Percentiles rank a stretch among this genome's conserved stretches.
Evolutionary conservation across 2,113 vertebrate species (phyloP).

Genomic region (Tinamus guttatus): DNA sequence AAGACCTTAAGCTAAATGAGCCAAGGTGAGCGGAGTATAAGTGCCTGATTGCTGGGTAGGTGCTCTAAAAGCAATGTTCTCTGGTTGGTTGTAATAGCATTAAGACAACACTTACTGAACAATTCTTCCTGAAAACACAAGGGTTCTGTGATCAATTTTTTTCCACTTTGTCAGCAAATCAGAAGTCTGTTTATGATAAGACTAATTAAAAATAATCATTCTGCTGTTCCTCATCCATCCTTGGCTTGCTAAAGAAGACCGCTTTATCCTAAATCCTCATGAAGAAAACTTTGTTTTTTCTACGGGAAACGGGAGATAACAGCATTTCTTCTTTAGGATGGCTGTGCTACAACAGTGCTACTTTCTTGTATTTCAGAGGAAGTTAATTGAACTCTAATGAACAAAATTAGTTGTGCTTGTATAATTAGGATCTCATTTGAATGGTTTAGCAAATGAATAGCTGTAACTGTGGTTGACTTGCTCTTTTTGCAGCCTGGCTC

Average conservation of each 20-base stretch:
- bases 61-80: background rate
- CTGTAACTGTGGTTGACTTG: conserved; percentile 35
- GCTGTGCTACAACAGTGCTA: conserved; percentile 50
- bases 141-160: conserved; percentile 12
- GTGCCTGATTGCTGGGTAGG: background rate
- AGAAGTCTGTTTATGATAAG: conserved; percentile 24
- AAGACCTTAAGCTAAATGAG: background rate
- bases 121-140: background rate
- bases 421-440: conserved; percentile 66
- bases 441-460: conserved; percentile 55
- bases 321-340: conserved; percentile 66
- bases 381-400: conserved; percentile 74
- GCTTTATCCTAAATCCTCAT: conserved; percentile 38
- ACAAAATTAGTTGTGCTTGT: conserved; percentile 69
- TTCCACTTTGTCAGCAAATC: conserved; percentile 50
- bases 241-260: conserved; percentile 43
- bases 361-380: conserved; percentile 67
- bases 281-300: conserved; percentile 64
- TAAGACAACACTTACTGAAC: conserved; percentile 2
- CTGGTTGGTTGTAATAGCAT: background rate
- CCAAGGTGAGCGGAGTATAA: background rate
- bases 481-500: conserved; percentile 49
- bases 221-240: conserved; percentile 42
- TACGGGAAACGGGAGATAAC: conserved; percentile 59
- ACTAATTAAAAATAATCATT: conserved; percentile 10